Base-by-base conservation (phyloP, 2,888 invertebrate species). In the Spisula solida region DNA sequence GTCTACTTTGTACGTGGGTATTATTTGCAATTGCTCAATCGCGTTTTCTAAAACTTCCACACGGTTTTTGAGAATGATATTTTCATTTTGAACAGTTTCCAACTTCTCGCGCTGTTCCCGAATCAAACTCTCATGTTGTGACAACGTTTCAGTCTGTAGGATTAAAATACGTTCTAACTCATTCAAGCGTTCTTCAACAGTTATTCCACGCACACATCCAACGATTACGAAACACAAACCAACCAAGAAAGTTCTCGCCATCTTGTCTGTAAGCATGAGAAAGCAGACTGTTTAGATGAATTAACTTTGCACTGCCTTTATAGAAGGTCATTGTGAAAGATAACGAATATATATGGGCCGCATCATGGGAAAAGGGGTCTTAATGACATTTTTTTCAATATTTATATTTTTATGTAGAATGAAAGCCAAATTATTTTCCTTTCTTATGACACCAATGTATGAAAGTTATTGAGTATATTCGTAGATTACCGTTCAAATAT, bases 61-160 rank as follows among this genome's bases (percentile, higher is more conserved):
- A 20, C 60, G 60, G 18, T 60, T 60, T 60, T 60, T 60, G 25
- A 60, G 60, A 60, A 60, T 25, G 20, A 1, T 18, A 60, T 60
- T 60, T 60, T 60, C 60, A 60, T 60, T 60, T 25, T n/a, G 60
- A 20, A 60, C 60, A n/a, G 60, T 60, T 60, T 60, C 60, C 25
- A 60, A 60, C 60, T 60, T 60, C 2, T 60, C 60, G 0, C 60
- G 60, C 25, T 60, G 60, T 20, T 60, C 60, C 1, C 60, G 20
- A 5, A 60, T 60, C 60, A 60, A 25, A 60, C 5, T 2, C 60
- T 60, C 60, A n/a, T 60, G 60, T n/a, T 60, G 14, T 60, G 25
- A 20, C n/a, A 60, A 20, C 4, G 60, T 25, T 60, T 60, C 60
- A 60, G 1, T 8, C 25, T 60, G 60, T 60, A 5, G 60, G 25